Percentiles rank a stretch among this genome's conserved stretches.
Evolutionary conservation across 2,888 invertebrate species (phyloP).

Genomic region (Axea sp.): DNA sequence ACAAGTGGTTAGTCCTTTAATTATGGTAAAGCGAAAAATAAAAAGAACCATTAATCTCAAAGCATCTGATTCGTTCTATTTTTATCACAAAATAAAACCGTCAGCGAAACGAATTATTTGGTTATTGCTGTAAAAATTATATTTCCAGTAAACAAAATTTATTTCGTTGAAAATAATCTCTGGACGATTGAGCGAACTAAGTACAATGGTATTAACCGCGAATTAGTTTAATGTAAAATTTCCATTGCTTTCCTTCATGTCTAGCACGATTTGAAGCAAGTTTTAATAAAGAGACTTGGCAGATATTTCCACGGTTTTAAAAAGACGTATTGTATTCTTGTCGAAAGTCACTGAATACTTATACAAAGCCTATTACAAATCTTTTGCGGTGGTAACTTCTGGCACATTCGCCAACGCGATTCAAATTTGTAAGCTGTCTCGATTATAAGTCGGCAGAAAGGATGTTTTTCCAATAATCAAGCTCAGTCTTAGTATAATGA

Average conservation of each 20-base stretch:
- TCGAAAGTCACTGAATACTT: conserved; percentile 49
- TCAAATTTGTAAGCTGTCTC: conserved; percentile 33
- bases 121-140: not conserved
- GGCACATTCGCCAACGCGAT: conserved; percentile 24
- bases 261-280: not conserved
- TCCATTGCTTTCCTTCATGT: too few relatives aligned
- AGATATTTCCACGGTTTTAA: conserved; percentile 28
- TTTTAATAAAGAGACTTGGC: conserved; percentile 28
- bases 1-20: conserved; percentile 37
- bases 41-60: conserved; percentile 34
- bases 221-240: conserved; percentile 20
- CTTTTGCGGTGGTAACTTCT: conserved; percentile 42
- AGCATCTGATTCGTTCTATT: conserved; percentile 26
- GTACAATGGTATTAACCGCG: not conserved
- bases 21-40: conserved; percentile 29
- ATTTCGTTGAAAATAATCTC: conserved; percentile 3
- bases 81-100: conserved; percentile 8
- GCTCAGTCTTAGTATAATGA: conserved; percentile 29
- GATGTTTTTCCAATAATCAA: conserved; percentile 51
- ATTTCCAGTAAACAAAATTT: too few relatives aligned
- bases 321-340: conserved; percentile 40
- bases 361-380: conserved; percentile 54
- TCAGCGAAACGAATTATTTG: not conserved
- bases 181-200: not conserved
- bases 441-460: conserved; percentile 36